Evolutionary conservation across 35 echinoderm and acorn worm species (phyloP), one percentile per base, ranked within the genome.

Genomic region (Anneissia japonica): DNA sequence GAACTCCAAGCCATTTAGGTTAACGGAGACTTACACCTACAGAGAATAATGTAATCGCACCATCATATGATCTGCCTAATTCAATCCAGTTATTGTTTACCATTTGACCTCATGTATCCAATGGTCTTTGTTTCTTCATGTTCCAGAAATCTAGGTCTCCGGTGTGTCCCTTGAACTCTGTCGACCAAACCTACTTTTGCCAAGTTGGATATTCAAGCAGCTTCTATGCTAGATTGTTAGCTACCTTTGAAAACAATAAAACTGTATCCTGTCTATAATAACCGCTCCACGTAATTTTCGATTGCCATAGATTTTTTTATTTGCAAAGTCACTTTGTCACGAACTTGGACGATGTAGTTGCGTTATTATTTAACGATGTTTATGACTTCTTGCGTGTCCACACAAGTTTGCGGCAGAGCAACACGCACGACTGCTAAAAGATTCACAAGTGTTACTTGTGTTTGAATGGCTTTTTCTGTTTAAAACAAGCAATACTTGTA

Each of bases 211-310:
- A 6, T 64, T 64, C 19, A 64, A 64, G 51, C 51, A 64, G 19
- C 21, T 45, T 45, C 40, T 7, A 45, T 16, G 7, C 51, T 9
- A 64, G 10, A 64, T 64, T 9, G 51, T 64, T 64, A 64, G 51
- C 26, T 64, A 64, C 51, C 26, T 64, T 64, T 64, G 51, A 64
- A 64, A 64, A 64, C 51, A 64, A 64, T 64, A 64, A 64, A 64
- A 64, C 9, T 64, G 26, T 64, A 64, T 64, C 51, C 51, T 64
- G 51, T 64, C 6, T 64, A 64, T 64, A 64, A 64, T 64, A 64
- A 64, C 51, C 51, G 51, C 51, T 64, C 51, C 51, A 64, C 51
- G 51, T 64, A 64, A 64, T 64, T 64, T 64, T 64, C 51, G 51
- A 64, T 64, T 64, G 21, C 51, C 19, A 23, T 64, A 64, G 5